Evolutionary conservation across 2,797 vertebrate species (phyloP), one percentile per base, ranked within the genome.

Genomic region (Enteromius thamalakanensis): DNA sequence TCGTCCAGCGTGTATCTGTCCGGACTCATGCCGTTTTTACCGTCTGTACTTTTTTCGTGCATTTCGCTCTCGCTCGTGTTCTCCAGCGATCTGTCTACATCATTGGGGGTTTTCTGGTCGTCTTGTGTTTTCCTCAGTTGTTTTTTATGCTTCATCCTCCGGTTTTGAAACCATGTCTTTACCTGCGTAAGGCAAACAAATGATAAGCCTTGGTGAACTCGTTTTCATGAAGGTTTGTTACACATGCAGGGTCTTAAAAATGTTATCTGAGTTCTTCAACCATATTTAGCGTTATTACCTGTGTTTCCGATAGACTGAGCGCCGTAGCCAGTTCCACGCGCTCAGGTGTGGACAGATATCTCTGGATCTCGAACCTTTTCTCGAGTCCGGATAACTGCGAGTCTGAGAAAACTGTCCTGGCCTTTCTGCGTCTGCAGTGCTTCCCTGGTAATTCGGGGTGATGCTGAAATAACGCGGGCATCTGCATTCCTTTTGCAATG

Each of bases 111-210:
- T 87, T 98, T 99, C 76, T 96, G 93, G 49, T 98, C 98, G 58
- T 99, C 98, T 89, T 98, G 97, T 34, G 92, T 96, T 87, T 99
- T 99, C 87, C 98, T 85, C 90, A 98, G 92, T 91, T 98, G 98
- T 80, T 99, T 99, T 94, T 99, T 99, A 90, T 99, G 98, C 91
- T 99, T 99, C 98, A 99, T 99, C 83, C 98, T 93, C 15, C 98
- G 93, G 91, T 99, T 99, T 92, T 99, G 98, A 86, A 99, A 99
- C 98, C 98, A 99, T 51, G 98, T 99, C 90, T 99, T 99, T 45
- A 99, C 98, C 98, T 99, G 91, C 70, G 77, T 58, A 71, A 37
- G 74, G 68, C 15, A 82, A 42, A 69, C 3, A 6, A 65, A 26
- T 62, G 29, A 37, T 8, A 70, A 47, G 19, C 26, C 6, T 77